Evolutionary conservation across 2,797 vertebrate species (phyloP).

Genomic region (Nasua narica): DNA sequence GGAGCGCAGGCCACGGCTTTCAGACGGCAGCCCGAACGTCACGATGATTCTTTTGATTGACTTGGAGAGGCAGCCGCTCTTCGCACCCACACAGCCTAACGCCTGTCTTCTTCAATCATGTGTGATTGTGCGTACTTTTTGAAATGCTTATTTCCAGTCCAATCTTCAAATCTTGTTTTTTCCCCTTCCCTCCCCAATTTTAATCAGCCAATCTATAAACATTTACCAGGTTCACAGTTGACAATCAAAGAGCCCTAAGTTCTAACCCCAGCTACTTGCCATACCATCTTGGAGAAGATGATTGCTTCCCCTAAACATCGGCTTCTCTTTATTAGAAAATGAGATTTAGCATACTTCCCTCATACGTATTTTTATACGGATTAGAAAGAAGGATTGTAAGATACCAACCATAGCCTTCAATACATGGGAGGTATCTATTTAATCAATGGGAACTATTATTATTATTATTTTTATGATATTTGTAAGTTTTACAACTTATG

Average conservation of each 20-base stretch:
- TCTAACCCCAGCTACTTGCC: neutral
- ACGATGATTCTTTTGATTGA: neutral
- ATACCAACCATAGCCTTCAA: neutral
- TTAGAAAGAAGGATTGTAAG: neutral
- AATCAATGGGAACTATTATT: neutral
- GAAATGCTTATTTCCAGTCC: neutral
- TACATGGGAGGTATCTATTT: neutral
- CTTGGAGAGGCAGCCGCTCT: neutral
- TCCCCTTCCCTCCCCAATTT: neutral
- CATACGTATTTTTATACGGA: neutral
- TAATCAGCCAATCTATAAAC: constrained; percentile 32
- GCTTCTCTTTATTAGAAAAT: neutral
- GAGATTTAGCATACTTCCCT: neutral
- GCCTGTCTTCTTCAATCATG: constrained; percentile 37
- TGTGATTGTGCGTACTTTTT: neutral
- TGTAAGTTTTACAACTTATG: neutral
- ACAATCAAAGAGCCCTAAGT: neutral
- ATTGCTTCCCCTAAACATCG: neutral
- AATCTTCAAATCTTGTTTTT: constrained; percentile 33
- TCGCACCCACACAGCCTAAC: neutral
- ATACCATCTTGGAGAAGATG: neutral
- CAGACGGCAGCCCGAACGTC: neutral
- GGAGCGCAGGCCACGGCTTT: neutral
- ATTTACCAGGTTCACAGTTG: neutral
- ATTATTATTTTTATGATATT: neutral